Evolutionary conservation across 2,888 invertebrate species (phyloP).

Genomic region (Troides helena): DNA sequence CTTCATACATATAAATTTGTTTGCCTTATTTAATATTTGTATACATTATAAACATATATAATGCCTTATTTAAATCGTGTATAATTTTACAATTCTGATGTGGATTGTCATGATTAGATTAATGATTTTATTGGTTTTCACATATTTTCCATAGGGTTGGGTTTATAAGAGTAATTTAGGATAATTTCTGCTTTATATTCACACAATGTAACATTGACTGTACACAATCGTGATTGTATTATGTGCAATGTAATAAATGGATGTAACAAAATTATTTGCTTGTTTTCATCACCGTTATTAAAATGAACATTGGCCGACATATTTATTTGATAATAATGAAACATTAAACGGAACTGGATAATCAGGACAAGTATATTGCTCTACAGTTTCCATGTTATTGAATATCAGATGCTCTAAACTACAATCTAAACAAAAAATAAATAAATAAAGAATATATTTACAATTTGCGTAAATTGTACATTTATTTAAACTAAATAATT

Average conservation of each 20-base stretch:
- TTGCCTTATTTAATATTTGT: slow-evolving; percentile 17
- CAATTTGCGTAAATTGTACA: too few relatives aligned
- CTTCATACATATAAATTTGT: slow-evolving; percentile 1
- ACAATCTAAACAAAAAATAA: too few relatives aligned
- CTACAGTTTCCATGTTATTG: too few relatives aligned
- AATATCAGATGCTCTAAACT: too few relatives aligned
- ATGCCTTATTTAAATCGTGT: slow-evolving; percentile 4
- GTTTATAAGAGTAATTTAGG: slow-evolving; percentile 25
- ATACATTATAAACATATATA: neutral
- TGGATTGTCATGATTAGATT: slow-evolving; percentile 29
- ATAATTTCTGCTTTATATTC: slow-evolving; percentile 30
- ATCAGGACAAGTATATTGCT: too few relatives aligned
- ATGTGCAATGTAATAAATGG: slow-evolving; percentile 54
- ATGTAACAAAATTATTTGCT: slow-evolving; percentile 28
- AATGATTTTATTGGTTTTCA: slow-evolving; percentile 28
- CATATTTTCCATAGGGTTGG: slow-evolving; percentile 29
- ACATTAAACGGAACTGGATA: too few relatives aligned
- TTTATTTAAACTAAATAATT: too few relatives aligned
- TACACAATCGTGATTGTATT: slow-evolving; percentile 62
- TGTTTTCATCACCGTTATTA: slow-evolving; percentile 33
- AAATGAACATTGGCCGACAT: neutral
- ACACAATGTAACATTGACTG: slow-evolving; percentile 37
- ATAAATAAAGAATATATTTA: too few relatives aligned
- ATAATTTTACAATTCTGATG: slow-evolving; percentile 10
- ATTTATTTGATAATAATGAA: neutral